Base-by-base conservation (phyloP, 2,797 vertebrate genomes). In the Zenarchopterus dispar region DNA sequence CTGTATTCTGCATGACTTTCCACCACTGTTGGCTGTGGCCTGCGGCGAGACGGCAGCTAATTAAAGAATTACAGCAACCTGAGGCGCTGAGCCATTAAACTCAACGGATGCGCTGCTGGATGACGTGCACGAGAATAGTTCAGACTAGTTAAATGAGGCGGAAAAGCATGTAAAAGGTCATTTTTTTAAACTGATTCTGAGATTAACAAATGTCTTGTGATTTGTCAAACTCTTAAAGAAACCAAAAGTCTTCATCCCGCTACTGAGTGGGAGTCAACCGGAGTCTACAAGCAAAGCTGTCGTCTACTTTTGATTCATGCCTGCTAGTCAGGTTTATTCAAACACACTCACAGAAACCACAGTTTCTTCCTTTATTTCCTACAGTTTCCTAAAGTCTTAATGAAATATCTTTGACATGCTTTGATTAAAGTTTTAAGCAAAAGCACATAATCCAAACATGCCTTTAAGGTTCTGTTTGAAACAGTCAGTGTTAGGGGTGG, bases 251-350 rank as follows among this genome's bases (percentile, higher is more conserved):
- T 54, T 47, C 6, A 24, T 45, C 45, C 54, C 61, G 73, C 47
- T 45, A 53, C 19, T 31, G 57, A 55, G 72, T 72, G 70, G 65
- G 60, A 66, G 77, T 53, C 51, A 60, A 70, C 60, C 72, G 56
- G 74, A 39, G 13, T 39, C 36, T 15, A 16, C 36, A 39, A 15
- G 1, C 16, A 13, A 39, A 36, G 11, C 36, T 39, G 36, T 39
- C 36, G 16, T 39, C 11, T 39, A 15, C 11, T 39, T 39, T 39
- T 13, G 13, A 28, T 39, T 39, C 36, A 13, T 16, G 3, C 0
- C 13, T 39, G 16, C 36, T 3, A 15, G 13, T 5, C 36, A 39
- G 7, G 33, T 13, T 36, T 36, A 36, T 36, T 36, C 33, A 36
- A 10, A 36, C 9, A 36, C 33, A 31, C 1, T 13, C 33, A 11